Conservation (phyloP, 64 coral and sea anemone species). For the Montipora foliosa region DNA sequence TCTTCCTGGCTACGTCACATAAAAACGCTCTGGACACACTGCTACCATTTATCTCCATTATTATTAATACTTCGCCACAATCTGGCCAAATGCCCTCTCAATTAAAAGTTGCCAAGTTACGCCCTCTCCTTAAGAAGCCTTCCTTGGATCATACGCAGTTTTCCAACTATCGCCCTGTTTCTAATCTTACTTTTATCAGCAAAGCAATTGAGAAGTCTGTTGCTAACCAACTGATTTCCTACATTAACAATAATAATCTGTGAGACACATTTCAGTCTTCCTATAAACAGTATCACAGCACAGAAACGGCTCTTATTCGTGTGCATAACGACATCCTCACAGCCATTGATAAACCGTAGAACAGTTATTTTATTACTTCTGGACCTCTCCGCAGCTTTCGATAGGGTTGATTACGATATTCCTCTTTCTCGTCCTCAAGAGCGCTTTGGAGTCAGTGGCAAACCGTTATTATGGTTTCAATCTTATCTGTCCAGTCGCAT, state of each 20-base stretch:
- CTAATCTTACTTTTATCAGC: neutral
- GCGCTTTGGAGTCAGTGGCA: conserved; percentile 19
- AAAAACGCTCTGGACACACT: conserved; percentile 23
- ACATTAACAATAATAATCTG: conserved; percentile 16
- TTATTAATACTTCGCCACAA: conserved; percentile 6
- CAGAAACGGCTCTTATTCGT: neutral
- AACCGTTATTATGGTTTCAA: neutral
- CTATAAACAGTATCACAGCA: neutral
- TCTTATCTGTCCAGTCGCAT: neutral
- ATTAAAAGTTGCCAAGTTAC: neutral
- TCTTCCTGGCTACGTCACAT: conserved; percentile 12
- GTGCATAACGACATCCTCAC: neutral
- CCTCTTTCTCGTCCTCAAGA: neutral
- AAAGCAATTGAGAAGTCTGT: conserved; percentile 4
- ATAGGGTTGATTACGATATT: conserved; percentile 40
- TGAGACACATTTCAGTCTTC: neutral
- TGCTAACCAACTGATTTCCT: neutral
- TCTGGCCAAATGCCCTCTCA: too few species aligned
- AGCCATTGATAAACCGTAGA: neutral
- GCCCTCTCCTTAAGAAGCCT: conserved; percentile 22
- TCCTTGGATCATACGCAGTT: conserved; percentile 20
- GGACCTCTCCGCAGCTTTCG: conserved; percentile 29
- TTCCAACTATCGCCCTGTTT: neutral
- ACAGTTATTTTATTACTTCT: conserved; percentile 14
- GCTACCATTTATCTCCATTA: conserved; percentile 22